Conservation (phyloP, 2,888 invertebrate genomes). For the Scaptomyza flava region DNA sequence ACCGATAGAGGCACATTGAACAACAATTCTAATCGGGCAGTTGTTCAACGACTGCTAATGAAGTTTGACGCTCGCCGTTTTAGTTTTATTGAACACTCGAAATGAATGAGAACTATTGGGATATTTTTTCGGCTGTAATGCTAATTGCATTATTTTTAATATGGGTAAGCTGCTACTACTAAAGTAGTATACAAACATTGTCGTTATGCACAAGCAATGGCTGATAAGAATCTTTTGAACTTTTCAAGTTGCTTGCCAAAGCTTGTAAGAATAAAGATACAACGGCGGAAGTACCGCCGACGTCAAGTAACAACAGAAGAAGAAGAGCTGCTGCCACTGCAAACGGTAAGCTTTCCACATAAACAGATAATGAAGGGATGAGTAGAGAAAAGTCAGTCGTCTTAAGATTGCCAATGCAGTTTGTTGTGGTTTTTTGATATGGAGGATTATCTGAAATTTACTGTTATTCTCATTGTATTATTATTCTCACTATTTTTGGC, state of each 20-base stretch:
- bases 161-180: constrained; percentile 28
- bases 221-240: constrained; percentile 10
- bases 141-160: constrained; percentile 5
- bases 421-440: not conserved
- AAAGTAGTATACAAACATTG: no score
- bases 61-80: constrained; percentile 18
- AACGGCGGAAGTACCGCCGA: not conserved
- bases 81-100: constrained; percentile 1
- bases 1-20: not conserved
- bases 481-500: not conserved
- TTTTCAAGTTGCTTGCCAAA: constrained; percentile 21
- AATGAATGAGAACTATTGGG: constrained; percentile 15
- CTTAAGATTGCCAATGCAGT: not conserved
- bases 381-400: not conserved
- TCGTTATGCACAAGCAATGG: not conserved
- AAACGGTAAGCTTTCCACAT: constrained; percentile 23
- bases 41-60: constrained; percentile 16
- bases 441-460: not conserved
- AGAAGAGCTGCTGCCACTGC: not conserved
- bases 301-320: constrained; percentile 8
- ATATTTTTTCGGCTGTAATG: not conserved
- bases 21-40: constrained; percentile 27
- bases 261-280: not conserved
- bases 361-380: not conserved
- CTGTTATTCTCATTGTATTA: not conserved